Base-by-base conservation (phyloP, 2,888 invertebrate species). In the Tachina grossa region DNA sequence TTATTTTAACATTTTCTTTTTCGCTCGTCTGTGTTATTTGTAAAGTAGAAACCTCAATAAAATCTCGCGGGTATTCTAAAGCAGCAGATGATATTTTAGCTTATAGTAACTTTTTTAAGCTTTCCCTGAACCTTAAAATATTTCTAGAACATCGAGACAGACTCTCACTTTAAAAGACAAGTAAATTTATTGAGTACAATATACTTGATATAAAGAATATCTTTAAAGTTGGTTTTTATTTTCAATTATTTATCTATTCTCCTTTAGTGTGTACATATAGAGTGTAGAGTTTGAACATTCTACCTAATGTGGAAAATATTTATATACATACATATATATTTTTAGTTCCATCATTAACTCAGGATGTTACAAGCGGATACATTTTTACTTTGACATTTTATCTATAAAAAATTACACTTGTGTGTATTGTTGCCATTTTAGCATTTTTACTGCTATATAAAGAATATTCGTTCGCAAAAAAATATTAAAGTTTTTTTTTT, bases 341-440 rank as follows among this genome's bases (percentile, higher is more conserved):
- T 53, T 74, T 13, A 55, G 49, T 65, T 78, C 11, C 53, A 78
- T 79, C 79, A 74, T 84, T 65, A 75, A 57, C 22, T 69, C 71
- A 80, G 79, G 79, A 84, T 80, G 80, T 72, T 84, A 76, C 80
- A 71, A 80, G 61, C 84, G 84, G 80, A 79, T 80, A 77, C 66
- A 53, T 84, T 80, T 84, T 59, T 76, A 68, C 76, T 80, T 80
- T 84, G 80, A 57, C 72, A 84, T 71, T 53, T 84, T 84, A 80
- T 84, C 76, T 84, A 39, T 39, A 45, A 31, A 51, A 68, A 55
- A 11, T 31, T 31, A 31, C 31, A 31, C 4, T 3, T 31, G 22
- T n/a, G n/a, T 31, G 31, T 4, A 31, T 31, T 31, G 31, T 31
- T 31, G 31, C 31, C 31, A 31, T 4, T 31, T 31, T 4, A 31